These are phyloP conservation scores for Psittacula derbiana DNA, from an alignment of 2,797 vertebrate genomes.

Conservation along the genomic window DNA sequence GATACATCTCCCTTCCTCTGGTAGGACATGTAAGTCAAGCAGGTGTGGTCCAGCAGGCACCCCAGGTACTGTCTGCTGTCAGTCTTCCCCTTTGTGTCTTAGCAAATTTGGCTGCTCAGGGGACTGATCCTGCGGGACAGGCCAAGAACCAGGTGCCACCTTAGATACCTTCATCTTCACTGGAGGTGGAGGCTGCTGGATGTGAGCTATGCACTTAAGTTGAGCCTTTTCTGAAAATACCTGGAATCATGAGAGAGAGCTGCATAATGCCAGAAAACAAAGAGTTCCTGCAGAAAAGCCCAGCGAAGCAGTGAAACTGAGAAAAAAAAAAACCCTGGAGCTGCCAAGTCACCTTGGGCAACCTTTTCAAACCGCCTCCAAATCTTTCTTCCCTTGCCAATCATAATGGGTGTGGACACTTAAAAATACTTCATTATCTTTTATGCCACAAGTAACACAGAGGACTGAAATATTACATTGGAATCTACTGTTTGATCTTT, in stretches of 20 bases:
- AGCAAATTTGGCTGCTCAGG: neutral
- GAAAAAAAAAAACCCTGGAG: conserved; percentile 9
- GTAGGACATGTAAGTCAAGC: neutral
- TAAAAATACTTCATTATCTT: conserved; percentile 21
- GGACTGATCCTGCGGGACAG: neutral
- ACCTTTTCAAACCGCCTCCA: neutral
- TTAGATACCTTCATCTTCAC: neutral
- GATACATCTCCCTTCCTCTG: neutral
- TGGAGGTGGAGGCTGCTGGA: neutral
- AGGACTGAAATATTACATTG: neutral
- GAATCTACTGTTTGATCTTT: conserved; percentile 50
- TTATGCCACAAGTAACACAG: conserved; percentile 21
- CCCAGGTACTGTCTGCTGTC: neutral
- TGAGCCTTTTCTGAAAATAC: neutral
- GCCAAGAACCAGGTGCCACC: neutral
- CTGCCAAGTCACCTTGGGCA: conserved; percentile 60
- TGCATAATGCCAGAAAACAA: neutral
- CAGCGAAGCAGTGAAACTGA: neutral
- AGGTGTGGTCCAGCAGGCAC: fast-evolving
- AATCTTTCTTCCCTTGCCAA: conserved; percentile 57
- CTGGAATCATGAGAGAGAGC: neutral
- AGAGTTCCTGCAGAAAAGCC: neutral
- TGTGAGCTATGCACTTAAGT: neutral
- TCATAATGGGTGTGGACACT: conserved; percentile 48
- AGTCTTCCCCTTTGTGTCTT: neutral